Base-by-base conservation (phyloP, 1,140 invertebrate species). In the Bombus polaris region DNA sequence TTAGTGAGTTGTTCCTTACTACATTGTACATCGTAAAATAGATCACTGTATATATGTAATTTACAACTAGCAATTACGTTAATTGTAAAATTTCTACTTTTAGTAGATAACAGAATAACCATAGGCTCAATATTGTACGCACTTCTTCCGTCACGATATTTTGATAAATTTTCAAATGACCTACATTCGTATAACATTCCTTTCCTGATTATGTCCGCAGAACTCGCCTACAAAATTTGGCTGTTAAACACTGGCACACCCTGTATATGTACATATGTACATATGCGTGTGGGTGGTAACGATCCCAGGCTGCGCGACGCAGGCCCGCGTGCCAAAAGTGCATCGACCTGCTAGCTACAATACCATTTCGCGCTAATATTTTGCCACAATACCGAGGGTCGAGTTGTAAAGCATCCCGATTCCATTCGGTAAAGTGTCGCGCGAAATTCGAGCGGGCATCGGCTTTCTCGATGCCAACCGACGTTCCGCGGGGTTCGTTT, bases 271-370 rank as follows among this genome's bases (percentile, higher is more conserved):
- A 62, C 22, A 28, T 10, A 59, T 3, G 57, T 47, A 47, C 37
- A 42, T 42, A 9, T 42, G 18, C 6, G 71, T 35, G 37, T 47
- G 72, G 70, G 83, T 85, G 57, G 76, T 78, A 88, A 88, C 87
- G 81, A 88, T 89, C 86, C 57, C 47, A 22, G 42, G 35, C 79
- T 44, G 75, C 77, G 53, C 80, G 62, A 76, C 72, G 72, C 72
- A 75, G 35, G 28, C 53, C 81, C 81, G 78, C 72, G 87, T 88
- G 88, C 88, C 87, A 89, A 89, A 89, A 89, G 88, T 85, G 87
- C 88, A 89, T 89, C 84, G 88, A 89, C 88, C 87, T 62, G 44
- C 25, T 18, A 9, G 22, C 42, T 13, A 73, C 88, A 78, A 81
- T 85, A 68, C 73, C 73, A 88, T 89, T 81, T 81, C 74, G 73